Evolutionary conservation across 2,113 vertebrate genomes (phyloP).

Genomic region (Origma solitaria): DNA sequence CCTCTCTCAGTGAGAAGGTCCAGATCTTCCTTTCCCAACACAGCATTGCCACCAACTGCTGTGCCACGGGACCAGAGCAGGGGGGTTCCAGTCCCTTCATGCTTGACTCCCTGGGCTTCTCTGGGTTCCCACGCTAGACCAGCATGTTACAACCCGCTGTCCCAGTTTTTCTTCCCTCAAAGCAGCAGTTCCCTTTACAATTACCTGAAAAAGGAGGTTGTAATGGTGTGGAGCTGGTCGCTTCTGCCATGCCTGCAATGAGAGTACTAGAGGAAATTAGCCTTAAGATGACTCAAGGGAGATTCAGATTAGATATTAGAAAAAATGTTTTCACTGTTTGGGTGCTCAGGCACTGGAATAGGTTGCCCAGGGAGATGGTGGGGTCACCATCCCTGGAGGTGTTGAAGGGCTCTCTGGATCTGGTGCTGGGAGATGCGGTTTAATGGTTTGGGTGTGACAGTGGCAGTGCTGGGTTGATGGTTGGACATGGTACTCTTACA

Average conservation of each 20-base stretch:
- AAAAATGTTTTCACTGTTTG: not conserved
- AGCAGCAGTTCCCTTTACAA: not conserved
- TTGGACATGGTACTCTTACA: not conserved
- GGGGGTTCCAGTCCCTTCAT: rapidly evolving
- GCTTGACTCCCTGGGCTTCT: rapidly evolving
- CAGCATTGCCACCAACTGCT: rapidly evolving
- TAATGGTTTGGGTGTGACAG: not conserved
- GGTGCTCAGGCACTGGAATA: not conserved
- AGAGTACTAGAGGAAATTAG: not conserved
- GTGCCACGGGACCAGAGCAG: rapidly evolving
- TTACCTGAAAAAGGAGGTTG: not conserved
- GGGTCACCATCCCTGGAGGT: not conserved
- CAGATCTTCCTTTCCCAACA: rapidly evolving
- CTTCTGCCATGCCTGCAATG: not conserved
- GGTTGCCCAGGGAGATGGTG: not conserved
- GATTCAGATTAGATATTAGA: too few relatives aligned
- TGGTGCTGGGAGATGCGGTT: rapidly evolving
- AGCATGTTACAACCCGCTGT: rapidly evolving
- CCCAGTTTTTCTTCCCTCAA: not conserved
- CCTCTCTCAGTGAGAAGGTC: not conserved
- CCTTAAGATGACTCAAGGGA: not conserved
- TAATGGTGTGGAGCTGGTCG: not conserved
- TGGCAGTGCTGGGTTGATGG: not conserved
- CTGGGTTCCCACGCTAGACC: not conserved
- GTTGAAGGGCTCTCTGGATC: not conserved